Percentiles rank a stretch among this genome's conserved stretches.
These are phyloP conservation scores for Andrena marginata DNA, from an alignment of 2,888 invertebrate genomes.

Conservation along the genomic window DNA sequence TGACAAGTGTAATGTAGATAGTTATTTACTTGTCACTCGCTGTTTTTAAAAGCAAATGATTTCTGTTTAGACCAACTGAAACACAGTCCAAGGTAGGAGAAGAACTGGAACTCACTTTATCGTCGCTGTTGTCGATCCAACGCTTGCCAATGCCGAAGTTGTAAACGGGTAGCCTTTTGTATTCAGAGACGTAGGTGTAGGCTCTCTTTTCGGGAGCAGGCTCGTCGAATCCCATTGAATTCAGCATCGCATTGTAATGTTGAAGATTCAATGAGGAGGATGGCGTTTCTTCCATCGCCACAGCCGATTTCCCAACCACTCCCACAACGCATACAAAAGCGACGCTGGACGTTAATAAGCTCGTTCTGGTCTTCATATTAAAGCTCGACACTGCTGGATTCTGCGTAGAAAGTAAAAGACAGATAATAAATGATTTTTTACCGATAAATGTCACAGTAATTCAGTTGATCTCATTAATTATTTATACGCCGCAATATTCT, in stretches of 20 bases:
- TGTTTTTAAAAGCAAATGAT: too few species aligned
- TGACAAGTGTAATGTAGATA: too few species aligned
- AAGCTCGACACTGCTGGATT: neutral
- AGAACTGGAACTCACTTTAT: constrained; percentile 78
- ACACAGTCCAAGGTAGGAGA: too few species aligned
- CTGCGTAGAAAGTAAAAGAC: neutral
- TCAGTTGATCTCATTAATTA: too few species aligned
- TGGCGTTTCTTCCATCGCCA: constrained; percentile 71
- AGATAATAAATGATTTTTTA: neutral
- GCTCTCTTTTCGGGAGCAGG: constrained; percentile 83
- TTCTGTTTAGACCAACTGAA: too few species aligned
- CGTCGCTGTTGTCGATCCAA: constrained; percentile 84
- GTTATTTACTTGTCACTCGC: too few species aligned
- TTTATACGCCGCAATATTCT: too few species aligned
- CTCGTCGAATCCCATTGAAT: constrained; percentile 58
- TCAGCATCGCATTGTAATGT: constrained; percentile 53
- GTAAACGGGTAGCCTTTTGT: constrained; percentile 87
- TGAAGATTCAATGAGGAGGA: constrained; percentile 54
- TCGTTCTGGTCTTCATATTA: constrained; percentile 45
- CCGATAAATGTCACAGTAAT: too few species aligned
- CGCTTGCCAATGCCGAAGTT: constrained; percentile 85
- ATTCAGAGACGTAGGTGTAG: constrained; percentile 89
- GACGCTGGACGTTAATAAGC: constrained; percentile 57
- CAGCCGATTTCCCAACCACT: constrained; percentile 64
- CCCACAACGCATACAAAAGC: constrained; percentile 69